Evolutionary conservation across 2,888 invertebrate species (phyloP).

Genomic region (Odontothrips loti): DNA sequence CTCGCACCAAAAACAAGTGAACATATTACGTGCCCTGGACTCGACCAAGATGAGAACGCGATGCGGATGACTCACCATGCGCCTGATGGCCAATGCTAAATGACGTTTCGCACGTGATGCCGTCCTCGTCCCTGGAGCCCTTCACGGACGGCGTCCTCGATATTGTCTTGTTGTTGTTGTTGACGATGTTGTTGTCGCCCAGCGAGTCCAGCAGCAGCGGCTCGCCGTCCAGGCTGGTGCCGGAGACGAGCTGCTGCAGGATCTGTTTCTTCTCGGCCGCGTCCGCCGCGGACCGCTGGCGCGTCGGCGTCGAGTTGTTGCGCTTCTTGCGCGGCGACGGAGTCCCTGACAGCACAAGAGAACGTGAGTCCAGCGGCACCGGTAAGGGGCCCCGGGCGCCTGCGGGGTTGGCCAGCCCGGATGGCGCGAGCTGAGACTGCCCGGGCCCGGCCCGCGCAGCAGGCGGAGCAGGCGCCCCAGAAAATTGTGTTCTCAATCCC

Average conservation of each 20-base stretch:
- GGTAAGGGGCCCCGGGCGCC: too few relatives aligned
- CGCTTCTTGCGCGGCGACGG: slow-evolving; percentile 74
- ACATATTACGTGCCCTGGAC: too few relatives aligned
- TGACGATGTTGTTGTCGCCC: slow-evolving; percentile 47
- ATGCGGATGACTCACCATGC: background rate
- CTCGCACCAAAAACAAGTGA: too few relatives aligned
- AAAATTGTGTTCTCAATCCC: too few relatives aligned
- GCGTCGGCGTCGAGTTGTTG: slow-evolving; percentile 73
- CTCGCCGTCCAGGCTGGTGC: slow-evolving; percentile 47
- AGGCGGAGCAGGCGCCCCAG: too few relatives aligned
- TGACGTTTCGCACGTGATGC: background rate
- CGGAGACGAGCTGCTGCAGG: slow-evolving; percentile 67
- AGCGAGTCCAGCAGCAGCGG: slow-evolving; percentile 40
- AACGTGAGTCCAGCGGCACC: too few relatives aligned
- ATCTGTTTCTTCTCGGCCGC: slow-evolving; percentile 74
- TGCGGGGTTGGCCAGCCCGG: too few relatives aligned
- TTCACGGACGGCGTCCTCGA: slow-evolving; percentile 1
- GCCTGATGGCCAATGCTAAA: background rate
- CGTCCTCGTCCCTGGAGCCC: slow-evolving; percentile 3
- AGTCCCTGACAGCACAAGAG: slow-evolving; percentile 53
- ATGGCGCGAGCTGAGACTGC: too few relatives aligned
- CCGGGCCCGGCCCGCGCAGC: too few relatives aligned
- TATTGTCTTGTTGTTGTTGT: slow-evolving; percentile 53
- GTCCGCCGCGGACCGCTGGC: slow-evolving; percentile 70
- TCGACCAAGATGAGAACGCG: too few relatives aligned